Evolutionary conservation across 2,888 invertebrate genomes (phyloP), one percentile per base, ranked within the genome.

Genomic region (Drosophila pullipes): DNA sequence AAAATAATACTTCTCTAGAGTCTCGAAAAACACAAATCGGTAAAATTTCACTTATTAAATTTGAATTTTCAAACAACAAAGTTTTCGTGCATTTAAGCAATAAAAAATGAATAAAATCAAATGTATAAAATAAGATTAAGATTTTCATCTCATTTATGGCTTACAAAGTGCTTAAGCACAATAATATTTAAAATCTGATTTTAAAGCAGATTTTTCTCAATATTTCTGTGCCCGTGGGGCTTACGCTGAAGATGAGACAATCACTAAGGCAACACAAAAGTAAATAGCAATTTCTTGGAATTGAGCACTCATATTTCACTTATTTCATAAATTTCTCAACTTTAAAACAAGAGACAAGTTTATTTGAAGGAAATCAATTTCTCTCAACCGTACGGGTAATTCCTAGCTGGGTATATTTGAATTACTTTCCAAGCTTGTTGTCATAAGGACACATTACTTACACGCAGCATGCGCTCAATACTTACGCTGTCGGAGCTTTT

Each of bases 401-500:
- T 47, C 16, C 16, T 35, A 31, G 62, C 52, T 37, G 37, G 53
- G 60, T 53, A 53, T 69, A 35, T 25, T 69, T 69, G 25, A 58
- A 64, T 58, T 69, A 52, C 41, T 50, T 63, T 7, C 53, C 28
- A 18, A 30, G 39, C 52, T n/a, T 62, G 49, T 50, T 65, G 64
- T 53, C 68, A 68, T 60, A 72, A 50, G 55, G 33, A n/a, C 68
- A 50, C 78, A 76, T 71, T 59, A 64, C 69, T 41, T 58, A 77
- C 76, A 75, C 74, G 69, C 74, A 65, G 65, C 71, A 65, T 80
- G 74, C 28, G 71, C 66, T 49, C 54, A 11, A 39, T 53, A 88
- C 91, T 82, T 77, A 92, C 91, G 64, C 74, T 91, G 92, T 55
- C 91, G 87, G 1, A 91, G 67, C 78, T 91, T 92, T 67, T 92